phyloP scores from a whole-genome alignment of 2,888 invertebrate genomes.

The Phlogophora meticulosa region DNA sequence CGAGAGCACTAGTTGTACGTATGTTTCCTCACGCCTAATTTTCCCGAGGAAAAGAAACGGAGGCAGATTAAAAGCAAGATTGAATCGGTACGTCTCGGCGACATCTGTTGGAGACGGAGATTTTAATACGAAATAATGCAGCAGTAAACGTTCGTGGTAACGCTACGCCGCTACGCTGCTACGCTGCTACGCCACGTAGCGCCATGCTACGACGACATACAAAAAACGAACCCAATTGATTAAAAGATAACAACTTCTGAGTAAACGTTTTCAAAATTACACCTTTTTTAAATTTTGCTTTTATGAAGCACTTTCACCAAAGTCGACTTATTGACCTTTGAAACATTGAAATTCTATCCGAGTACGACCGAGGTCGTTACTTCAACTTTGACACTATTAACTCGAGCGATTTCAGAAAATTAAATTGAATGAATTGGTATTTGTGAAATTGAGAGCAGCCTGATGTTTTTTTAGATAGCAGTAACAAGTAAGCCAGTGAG shows the following conservation, averaged over 20 bases:
- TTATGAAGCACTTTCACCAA: slow-evolving; percentile 21
- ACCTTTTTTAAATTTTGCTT: slow-evolving; percentile 18
- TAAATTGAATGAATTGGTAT: slow-evolving; percentile 48
- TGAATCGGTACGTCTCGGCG: slow-evolving; percentile 73
- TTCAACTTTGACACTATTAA: slow-evolving; percentile 50
- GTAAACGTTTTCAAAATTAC: slow-evolving; percentile 9
- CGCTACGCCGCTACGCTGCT: slow-evolving; percentile 8
- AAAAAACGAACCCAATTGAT: slow-evolving; percentile 43
- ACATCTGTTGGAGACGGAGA: slow-evolving; percentile 78
- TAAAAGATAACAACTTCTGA: slow-evolving; percentile 28
- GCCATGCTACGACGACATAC: slow-evolving; percentile 2
- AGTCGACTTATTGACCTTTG: slow-evolving; percentile 38
- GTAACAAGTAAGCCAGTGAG: slow-evolving; percentile 33
- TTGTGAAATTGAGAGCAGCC: slow-evolving; percentile 30
- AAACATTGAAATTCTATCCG: slow-evolving; percentile 46
- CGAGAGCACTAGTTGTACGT: slow-evolving; percentile 43
- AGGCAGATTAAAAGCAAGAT: slow-evolving; percentile 76
- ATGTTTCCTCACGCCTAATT: slow-evolving; percentile 74
- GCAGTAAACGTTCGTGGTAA: slow-evolving; percentile 56
- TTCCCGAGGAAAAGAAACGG: slow-evolving; percentile 71
- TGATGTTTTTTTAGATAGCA: slow-evolving; percentile 34
- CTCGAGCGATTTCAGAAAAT: slow-evolving; percentile 46
- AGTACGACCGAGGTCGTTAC: slow-evolving; percentile 46
- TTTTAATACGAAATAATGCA: slow-evolving; percentile 80
- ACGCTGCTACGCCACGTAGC: slow-evolving; percentile 18